Evolutionary conservation across 2,797 vertebrate genomes (phyloP).

Genomic region (Decapterus maruadsi): DNA sequence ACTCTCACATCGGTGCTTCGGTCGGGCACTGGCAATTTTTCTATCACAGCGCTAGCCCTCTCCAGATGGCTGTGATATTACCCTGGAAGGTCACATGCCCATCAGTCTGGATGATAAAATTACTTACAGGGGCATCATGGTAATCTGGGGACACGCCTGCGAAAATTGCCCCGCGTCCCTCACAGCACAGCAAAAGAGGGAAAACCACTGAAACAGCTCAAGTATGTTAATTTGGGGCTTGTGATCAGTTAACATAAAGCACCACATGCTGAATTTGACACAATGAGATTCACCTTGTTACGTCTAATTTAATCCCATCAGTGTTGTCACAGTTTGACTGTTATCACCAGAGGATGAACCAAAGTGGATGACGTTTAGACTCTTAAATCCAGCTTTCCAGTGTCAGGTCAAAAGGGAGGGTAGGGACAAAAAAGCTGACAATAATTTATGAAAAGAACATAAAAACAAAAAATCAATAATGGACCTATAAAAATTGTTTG

Average conservation of each 20-base stretch:
- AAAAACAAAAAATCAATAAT: constrained; percentile 4
- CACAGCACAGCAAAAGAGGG: background rate
- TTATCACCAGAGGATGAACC: background rate
- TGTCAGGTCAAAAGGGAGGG: background rate
- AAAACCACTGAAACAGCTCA: background rate
- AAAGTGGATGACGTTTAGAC: constrained; percentile 6
- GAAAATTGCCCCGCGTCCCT: constrained; percentile 12
- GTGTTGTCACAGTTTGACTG: constrained; percentile 9
- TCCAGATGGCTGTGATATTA: constrained; percentile 52
- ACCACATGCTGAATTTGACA: constrained; percentile 8
- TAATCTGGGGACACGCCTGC: constrained; percentile 33
- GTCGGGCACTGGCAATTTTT: constrained; percentile 31
- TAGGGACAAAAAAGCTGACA: background rate
- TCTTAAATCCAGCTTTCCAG: background rate
- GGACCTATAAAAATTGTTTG: background rate
- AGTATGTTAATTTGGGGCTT: background rate
- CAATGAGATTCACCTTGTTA: constrained; percentile 18
- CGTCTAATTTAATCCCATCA: constrained; percentile 27
- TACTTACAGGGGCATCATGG: constrained; percentile 27
- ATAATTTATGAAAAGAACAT: background rate
- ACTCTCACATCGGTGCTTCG: constrained; percentile 41
- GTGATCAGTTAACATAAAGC: constrained; percentile 11
- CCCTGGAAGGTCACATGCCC: constrained; percentile 51
- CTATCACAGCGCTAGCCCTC: constrained; percentile 35
- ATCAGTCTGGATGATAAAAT: constrained; percentile 34